Percentiles rank a stretch among this genome's conserved stretches.
Evolutionary conservation across 2,888 invertebrate genomes (phyloP).

Genomic region (Actias luna): DNA sequence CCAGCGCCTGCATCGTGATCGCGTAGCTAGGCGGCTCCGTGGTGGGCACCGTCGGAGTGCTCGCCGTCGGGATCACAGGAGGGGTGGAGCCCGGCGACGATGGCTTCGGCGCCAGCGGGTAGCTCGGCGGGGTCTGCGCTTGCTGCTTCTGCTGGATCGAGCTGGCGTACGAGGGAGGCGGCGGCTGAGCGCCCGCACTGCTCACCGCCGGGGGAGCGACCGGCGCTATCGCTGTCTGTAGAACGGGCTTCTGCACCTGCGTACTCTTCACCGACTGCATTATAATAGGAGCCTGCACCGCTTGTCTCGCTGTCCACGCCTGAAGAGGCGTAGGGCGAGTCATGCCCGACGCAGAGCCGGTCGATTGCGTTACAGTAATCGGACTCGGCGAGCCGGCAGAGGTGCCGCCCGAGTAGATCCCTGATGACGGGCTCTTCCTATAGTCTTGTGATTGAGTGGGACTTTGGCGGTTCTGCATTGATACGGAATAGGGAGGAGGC

Average conservation of each 20-base stretch:
- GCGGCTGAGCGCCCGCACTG: conserved; percentile 80
- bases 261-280: conserved; percentile 98
- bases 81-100: conserved; percentile 77
- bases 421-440: conserved; percentile 92
- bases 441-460: conserved; percentile 92
- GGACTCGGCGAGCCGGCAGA: conserved; percentile 93
- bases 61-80: conserved; percentile 59
- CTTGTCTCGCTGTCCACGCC: conserved; percentile 93
- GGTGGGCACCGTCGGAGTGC: conserved; percentile 84
- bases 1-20: conserved; percentile 92
- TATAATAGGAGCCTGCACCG: conserved; percentile 95
- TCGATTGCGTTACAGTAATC: conserved; percentile 85
- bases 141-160: conserved; percentile 89
- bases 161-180: conserved; percentile 91
- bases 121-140: conserved; percentile 73
- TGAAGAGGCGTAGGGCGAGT: conserved; percentile 91
- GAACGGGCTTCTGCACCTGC: conserved; percentile 95
- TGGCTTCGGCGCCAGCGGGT: conserved; percentile 78
- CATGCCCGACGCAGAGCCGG: conserved; percentile 84
- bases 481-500: conserved; percentile 92
- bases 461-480: conserved; percentile 93
- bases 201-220: conserved; percentile 85
- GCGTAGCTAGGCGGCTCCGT: conserved; percentile 96
- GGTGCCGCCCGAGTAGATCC: conserved; percentile 91
- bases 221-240: conserved; percentile 97